Conservation (phyloP, 2,888 invertebrate genomes). For the Diadegma fenestrale region DNA sequence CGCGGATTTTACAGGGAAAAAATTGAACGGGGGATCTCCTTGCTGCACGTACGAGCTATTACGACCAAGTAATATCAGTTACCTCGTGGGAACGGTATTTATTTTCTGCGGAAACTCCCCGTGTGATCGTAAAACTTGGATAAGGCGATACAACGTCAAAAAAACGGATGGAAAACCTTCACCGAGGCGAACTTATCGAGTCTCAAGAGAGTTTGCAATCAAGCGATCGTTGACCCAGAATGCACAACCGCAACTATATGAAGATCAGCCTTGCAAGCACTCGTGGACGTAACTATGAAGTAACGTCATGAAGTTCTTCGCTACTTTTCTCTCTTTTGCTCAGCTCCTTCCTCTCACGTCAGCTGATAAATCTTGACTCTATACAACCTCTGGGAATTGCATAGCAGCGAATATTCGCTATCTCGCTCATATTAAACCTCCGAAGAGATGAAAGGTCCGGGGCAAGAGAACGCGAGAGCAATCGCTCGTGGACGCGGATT, state of each 20-base stretch:
- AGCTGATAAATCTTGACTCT: constrained; percentile 26
- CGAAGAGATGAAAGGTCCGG: neutral
- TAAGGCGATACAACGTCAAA: constrained; percentile 9
- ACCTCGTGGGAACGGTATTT: constrained; percentile 30
- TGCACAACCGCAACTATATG: neutral
- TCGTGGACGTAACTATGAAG: constrained; percentile 60
- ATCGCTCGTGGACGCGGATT: constrained; percentile 70
- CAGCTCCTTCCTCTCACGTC: neutral
- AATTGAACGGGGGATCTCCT: neutral
- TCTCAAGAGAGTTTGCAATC: constrained; percentile 30
- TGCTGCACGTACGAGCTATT: constrained; percentile 29
- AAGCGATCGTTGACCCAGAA: constrained; percentile 41
- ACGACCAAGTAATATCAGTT: constrained; percentile 40
- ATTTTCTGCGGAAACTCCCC: constrained; percentile 4
- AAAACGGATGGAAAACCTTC: constrained; percentile 11
- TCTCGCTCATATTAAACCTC: constrained; percentile 37
- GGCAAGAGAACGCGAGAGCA: constrained; percentile 48
- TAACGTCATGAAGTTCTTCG: constrained; percentile 57
- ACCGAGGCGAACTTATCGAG: constrained; percentile 22
- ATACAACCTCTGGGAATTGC: constrained; percentile 13
- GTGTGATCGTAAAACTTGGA: constrained; percentile 29
- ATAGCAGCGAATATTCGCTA: constrained; percentile 31
- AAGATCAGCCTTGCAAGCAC: neutral
- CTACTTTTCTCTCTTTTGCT: constrained; percentile 14
- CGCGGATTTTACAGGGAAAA: constrained; percentile 1